Evolutionary conservation across 2,888 invertebrate species (phyloP).

Genomic region (Drosophila pullipes): DNA sequence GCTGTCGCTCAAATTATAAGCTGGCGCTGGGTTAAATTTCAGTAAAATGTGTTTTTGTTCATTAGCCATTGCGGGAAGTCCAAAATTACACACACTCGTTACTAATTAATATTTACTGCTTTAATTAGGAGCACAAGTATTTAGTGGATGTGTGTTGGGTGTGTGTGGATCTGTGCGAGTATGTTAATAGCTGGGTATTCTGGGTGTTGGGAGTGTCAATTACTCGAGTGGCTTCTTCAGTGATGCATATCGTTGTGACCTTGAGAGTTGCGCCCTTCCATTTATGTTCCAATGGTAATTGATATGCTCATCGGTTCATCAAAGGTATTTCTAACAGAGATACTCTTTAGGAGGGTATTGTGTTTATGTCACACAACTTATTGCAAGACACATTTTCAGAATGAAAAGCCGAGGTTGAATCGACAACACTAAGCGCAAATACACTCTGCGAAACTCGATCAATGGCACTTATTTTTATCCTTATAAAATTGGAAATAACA

Average conservation of each 20-base stretch:
- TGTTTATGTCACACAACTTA: not conserved
- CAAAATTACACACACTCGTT: constrained; percentile 5
- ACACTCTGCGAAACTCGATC: not conserved
- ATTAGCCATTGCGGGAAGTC: constrained; percentile 20
- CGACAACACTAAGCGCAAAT: not conserved
- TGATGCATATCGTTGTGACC: constrained; percentile 25
- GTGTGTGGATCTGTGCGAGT: not conserved
- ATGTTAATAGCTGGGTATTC: constrained; percentile 12
- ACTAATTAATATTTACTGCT: constrained; percentile 74
- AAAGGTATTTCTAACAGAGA: not conserved
- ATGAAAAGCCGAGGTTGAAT: not conserved
- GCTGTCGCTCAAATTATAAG: constrained; percentile 26
- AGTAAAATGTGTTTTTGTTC: constrained; percentile 31
- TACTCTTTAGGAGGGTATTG: not conserved
- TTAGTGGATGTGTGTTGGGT: constrained; percentile 12
- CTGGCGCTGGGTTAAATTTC: constrained; percentile 36
- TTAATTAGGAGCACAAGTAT: constrained; percentile 52
- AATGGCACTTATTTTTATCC: not conserved
- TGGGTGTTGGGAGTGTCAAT: not conserved
- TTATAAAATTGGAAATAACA: not conserved
- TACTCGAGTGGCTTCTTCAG: not conserved
- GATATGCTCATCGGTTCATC: constrained; percentile 14
- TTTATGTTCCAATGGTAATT: constrained; percentile 8
- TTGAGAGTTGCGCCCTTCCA: constrained; percentile 16
- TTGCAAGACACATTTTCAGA: not conserved